Evolutionary conservation across 2,797 vertebrate species (phyloP).

Genomic region (Lithobates sylvaticus): DNA sequence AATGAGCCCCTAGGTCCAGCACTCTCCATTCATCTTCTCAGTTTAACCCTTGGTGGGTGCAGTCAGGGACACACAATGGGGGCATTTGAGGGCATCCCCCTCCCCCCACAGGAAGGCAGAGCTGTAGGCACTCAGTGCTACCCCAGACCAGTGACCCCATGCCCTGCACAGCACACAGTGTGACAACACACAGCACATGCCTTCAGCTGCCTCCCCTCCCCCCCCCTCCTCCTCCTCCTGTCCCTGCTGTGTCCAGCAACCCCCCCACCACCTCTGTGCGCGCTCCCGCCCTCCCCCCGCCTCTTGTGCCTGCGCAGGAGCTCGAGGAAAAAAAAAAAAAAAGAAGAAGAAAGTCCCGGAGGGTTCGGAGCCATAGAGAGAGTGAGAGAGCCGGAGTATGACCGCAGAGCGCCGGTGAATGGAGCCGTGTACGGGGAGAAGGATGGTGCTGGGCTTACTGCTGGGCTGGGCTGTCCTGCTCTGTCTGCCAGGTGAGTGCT

Average conservation of each 20-base stretch:
- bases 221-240: constrained; percentile 36
- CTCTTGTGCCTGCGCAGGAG: constrained; percentile 55
- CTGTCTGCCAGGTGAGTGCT: constrained; percentile 77
- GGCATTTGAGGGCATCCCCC: constrained; percentile 27
- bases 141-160: constrained; percentile 24
- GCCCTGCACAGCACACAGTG: constrained; percentile 9
- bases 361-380: constrained; percentile 23
- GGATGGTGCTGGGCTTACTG: constrained; percentile 72
- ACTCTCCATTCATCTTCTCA: neutral
- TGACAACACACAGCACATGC: constrained; percentile 49
- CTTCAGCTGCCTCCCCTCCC: constrained; percentile 33
- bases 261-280: constrained; percentile 46
- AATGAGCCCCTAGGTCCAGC: too few species aligned
- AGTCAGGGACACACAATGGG: neutral
- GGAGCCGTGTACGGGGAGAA: constrained; percentile 72
- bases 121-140: neutral
- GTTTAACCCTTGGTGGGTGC: neutral
- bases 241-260: constrained; percentile 43
- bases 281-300: constrained; percentile 13
- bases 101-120: neutral
- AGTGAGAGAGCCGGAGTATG: constrained; percentile 67
- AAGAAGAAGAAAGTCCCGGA: constrained; percentile 62
- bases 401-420: constrained; percentile 75
- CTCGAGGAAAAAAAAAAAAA: neutral
- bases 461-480: constrained; percentile 67